Conservation (phyloP, 2,113 vertebrate genomes). For the Nestor notabilis region DNA sequence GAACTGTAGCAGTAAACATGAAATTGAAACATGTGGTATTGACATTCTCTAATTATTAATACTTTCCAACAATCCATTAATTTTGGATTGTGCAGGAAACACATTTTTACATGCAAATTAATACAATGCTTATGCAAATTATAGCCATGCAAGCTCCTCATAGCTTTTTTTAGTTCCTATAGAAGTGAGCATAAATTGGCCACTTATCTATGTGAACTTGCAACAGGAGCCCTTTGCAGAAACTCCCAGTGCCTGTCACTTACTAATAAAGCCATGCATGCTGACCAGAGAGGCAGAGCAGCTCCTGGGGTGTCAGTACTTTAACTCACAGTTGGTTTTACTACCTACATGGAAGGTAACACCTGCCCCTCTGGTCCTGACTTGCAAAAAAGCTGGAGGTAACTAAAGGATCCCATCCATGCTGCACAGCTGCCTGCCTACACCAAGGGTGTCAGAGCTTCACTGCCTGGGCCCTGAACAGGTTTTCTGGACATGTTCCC, state of each 20-base stretch:
- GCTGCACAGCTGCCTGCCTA: not conserved
- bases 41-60: not conserved
- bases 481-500: not conserved
- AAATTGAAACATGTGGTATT: not conserved
- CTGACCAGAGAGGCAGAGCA: not conserved
- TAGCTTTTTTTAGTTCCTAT: not conserved
- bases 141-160: not conserved
- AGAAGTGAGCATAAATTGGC: not conserved
- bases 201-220: not conserved
- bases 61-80: not conserved
- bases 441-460: not conserved
- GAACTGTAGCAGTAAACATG: not conserved
- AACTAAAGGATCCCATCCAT: not conserved
- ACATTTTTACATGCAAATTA: not conserved
- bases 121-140: not conserved
- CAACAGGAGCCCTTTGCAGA: not conserved
- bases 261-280: not conserved
- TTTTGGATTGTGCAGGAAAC: not conserved
- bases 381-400: not conserved
- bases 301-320: not conserved
- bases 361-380: not conserved
- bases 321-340: not conserved
- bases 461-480: not conserved
- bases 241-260: not conserved
- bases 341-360: not conserved